Base-by-base conservation (phyloP, 2,888 invertebrate genomes). In the Troilus luridus region DNA sequence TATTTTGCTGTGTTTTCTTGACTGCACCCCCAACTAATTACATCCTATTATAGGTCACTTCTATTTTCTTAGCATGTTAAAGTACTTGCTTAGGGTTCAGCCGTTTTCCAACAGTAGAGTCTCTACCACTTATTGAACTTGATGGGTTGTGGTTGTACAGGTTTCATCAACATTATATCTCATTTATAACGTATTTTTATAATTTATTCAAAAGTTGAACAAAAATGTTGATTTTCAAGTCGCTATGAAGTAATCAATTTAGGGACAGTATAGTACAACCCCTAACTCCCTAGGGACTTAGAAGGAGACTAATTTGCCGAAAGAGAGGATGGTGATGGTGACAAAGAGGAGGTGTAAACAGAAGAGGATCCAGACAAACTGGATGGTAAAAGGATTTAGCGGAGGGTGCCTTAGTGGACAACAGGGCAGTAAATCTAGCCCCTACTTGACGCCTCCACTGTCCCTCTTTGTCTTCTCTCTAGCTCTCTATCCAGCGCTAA, bases 291-390 rank as follows among this genome's bases (percentile, higher is more conserved):
- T 0, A n/a, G 19, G n/a, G 56, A 6, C 1, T 11, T 54, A 56
- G 56, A n/a, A 21, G 56, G 54, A 56, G 56, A 85, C 85, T 85
- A 85, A 85, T 85, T 54, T 56, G 12, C 56, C 27, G 85, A 58
- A 85, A 56, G 85, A 85, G 56, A 41, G 85, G 12, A 17, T 5
- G 0, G 14, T 56, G 85, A 85, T 85, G 85, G 21, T 85, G 85
- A 85, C 85, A 85, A 85, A 85, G 85, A 85, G 85, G 85, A 85
- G 85, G 85, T 85, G 85, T 85, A 85, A 85, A 85, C 85, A 85
- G 85, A 85, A 41, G 56, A n/a, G 85, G 85, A 85, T 56, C 85
- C 85, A 85, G 85, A 85, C 58, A 85, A 85, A 85, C 85, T 85
- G 56, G 85, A 58, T 56, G 85, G 56, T 85, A 85, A 85, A 85